Conservation (phyloP, 2,888 invertebrate species). For the Ophraella communa region DNA sequence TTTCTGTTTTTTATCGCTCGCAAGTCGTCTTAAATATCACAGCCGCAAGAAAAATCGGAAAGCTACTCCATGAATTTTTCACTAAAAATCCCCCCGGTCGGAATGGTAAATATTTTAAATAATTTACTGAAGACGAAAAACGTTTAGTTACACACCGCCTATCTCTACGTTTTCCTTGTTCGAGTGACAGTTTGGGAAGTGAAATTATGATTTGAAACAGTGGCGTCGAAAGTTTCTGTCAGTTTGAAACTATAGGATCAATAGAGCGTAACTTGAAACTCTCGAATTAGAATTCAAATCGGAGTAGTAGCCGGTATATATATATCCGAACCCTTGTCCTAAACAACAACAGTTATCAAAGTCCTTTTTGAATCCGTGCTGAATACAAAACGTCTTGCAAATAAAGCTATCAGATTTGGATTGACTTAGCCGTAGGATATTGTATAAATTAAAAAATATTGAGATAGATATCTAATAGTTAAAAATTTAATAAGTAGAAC, state of each 20-base stretch:
- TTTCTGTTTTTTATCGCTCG: conserved; percentile 13
- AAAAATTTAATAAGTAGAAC: too few relatives aligned
- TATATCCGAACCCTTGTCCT: not conserved
- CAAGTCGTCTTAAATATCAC: conserved; percentile 13
- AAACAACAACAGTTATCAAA: not conserved
- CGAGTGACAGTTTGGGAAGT: not conserved
- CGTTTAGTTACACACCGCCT: not conserved
- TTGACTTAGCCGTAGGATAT: too few relatives aligned
- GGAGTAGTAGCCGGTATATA: not conserved
- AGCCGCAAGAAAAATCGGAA: conserved; percentile 7
- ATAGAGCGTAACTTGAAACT: not conserved
- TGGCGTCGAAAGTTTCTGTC: not conserved
- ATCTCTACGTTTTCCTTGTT: too few relatives aligned
- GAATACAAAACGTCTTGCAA: not conserved
- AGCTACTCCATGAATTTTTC: conserved; percentile 16
- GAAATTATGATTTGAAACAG: not conserved
- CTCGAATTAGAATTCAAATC: not conserved
- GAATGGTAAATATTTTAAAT: conserved; percentile 18
- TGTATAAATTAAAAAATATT: too few relatives aligned
- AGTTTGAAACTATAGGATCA: too few relatives aligned
- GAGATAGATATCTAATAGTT: too few relatives aligned
- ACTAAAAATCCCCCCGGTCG: conserved; percentile 7
- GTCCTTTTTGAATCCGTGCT: not conserved
- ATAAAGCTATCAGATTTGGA: not conserved
- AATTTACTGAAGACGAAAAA: conserved; percentile 8